Evolutionary conservation across 2,888 invertebrate genomes (phyloP), one percentile per base, ranked within the genome.

Genomic region (Zygothrica quintamaculata): DNA sequence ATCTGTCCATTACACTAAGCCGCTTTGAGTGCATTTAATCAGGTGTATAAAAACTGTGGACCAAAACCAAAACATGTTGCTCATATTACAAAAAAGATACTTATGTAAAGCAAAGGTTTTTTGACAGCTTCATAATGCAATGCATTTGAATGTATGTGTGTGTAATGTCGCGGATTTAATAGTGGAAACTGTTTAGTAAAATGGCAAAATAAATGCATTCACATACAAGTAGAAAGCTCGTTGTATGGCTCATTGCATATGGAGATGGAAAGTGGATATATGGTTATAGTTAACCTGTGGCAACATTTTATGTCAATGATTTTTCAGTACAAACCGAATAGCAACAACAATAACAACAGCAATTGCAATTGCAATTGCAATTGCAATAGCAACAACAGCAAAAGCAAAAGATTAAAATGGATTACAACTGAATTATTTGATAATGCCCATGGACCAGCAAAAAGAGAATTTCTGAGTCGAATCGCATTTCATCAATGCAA

Each of bases 381-480:
- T n/a, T 26, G n/a, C 26, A 25, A 47, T 7, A 18, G 31, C 37
- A 22, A 26, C 39, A 47, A 47, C 9, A 18, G 31, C 37, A 22
- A 26, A 34, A 47, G 18, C 16, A 36, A 15, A 61, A 62, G 85
- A 70, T 82, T 82, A 84, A 87, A 87, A 58, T 48, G 60, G 82
- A 81, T 82, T 82, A 82, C 82, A 71, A 57, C 56, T 73, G 85
- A 84, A 87, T 82, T 87, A 82, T 87, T 84, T 87, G 82, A 87
- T 82, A 84, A 84, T 81, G 59, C 59, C 55, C 43, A 31, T 36
- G 26, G n/a, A 56, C 36, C 5, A 33, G 5, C 15, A 46, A 36
- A 26, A 31, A 1, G 12, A 22, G 16, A 42, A 34, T 18, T 34
- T 33, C 29, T 13, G 40, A 39, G 37, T 44, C 13, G 43, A 18